These are phyloP conservation scores for Catocala fraxini DNA, from an alignment of 2,888 invertebrate genomes.

Conservation along the genomic window DNA sequence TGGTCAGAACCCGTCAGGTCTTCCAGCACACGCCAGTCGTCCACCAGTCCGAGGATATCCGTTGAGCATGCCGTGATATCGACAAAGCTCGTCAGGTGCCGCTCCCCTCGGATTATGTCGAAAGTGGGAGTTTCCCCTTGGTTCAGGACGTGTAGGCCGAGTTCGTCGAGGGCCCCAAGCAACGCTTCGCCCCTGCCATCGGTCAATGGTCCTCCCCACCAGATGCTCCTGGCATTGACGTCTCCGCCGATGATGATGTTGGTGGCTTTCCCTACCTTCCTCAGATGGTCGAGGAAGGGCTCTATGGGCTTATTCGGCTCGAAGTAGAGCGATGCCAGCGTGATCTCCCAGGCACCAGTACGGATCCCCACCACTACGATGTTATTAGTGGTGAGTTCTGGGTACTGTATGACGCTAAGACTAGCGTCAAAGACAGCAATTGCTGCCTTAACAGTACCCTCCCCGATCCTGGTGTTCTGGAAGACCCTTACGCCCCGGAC, in stretches of 20 bases:
- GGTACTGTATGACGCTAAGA: conserved; percentile 15
- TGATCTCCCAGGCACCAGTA: not conserved
- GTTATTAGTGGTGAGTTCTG: conserved; percentile 25
- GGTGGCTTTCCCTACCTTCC: not conserved
- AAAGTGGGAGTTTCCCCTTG: too few species aligned
- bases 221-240: not conserved
- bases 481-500: too few species aligned
- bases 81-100: too few species aligned
- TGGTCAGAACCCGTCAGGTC: too few species aligned
- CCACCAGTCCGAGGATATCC: too few species aligned
- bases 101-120: too few species aligned
- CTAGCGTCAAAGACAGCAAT: conserved; percentile 18
- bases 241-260: not conserved
- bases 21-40: too few species aligned
- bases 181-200: too few species aligned
- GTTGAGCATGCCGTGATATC: too few species aligned
- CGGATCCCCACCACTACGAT: conserved; percentile 16
- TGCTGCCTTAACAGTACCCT: conserved; percentile 21
- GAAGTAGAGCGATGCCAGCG: not conserved
- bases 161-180: too few species aligned
- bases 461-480: not conserved
- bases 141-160: too few species aligned
- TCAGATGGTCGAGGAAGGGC: conserved; percentile 21
- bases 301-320: conserved; percentile 18
- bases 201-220: not conserved